These are phyloP conservation scores for Micromys minutus DNA, from an alignment of 2,113 vertebrate genomes.

Conservation along the genomic window DNA sequence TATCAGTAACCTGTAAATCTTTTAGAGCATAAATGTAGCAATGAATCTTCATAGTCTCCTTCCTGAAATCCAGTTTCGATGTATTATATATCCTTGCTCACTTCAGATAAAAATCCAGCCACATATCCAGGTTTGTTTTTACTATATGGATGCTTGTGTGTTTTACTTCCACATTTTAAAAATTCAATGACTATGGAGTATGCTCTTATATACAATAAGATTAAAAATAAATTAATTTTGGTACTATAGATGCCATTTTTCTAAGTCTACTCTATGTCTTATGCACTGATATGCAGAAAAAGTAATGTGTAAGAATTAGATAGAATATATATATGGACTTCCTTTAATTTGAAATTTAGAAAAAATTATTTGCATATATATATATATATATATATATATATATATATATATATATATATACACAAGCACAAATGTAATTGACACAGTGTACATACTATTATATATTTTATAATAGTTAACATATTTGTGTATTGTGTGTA, in stretches of 20 bases:
- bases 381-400: neutral
- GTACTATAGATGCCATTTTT: neutral
- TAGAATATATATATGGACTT: neutral
- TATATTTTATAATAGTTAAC: neutral
- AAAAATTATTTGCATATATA: neutral
- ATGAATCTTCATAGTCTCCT: neutral
- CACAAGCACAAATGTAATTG: neutral
- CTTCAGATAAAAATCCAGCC: conserved; percentile 1
- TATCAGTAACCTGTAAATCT: neutral
- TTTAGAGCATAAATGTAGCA: conserved; percentile 7
- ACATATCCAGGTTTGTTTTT: neutral
- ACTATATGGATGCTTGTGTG: neutral
- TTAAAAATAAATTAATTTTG: neutral
- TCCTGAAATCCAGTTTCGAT: neutral
- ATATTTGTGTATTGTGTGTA: neutral
- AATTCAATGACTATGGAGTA: neutral
- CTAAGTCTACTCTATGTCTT: neutral
- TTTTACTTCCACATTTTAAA: neutral
- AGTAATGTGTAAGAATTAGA: neutral
- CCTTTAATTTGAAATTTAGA: conserved; percentile 25
- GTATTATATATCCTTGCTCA: neutral
- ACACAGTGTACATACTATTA: neutral
- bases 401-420: neutral
- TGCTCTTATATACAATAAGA: neutral
- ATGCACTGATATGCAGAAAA: neutral